Conservation (phyloP, 2,113 vertebrate genomes). For the Benitochromis conjunctus region DNA sequence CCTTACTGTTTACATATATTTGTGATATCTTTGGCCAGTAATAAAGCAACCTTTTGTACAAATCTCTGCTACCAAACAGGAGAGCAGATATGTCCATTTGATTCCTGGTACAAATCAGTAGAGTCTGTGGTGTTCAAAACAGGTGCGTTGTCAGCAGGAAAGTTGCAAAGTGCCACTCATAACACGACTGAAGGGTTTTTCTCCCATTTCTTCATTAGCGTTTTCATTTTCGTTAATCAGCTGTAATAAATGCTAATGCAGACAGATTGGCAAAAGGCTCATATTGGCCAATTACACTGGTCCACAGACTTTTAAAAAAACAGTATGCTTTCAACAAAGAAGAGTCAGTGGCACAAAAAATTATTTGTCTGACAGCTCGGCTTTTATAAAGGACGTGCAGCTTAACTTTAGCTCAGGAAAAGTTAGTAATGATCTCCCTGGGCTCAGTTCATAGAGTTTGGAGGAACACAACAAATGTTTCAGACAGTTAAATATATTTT, state of each 20-base stretch:
- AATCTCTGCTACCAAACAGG: background rate
- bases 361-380: background rate
- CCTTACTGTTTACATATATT: background rate
- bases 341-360: background rate
- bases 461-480: conserved; percentile 2
- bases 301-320: background rate
- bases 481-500: conserved; percentile 3
- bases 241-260: background rate
- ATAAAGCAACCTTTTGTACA: background rate
- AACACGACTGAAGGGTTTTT: background rate
- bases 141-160: background rate
- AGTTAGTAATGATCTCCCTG: background rate
- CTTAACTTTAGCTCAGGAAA: background rate
- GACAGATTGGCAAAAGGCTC: background rate
- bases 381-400: background rate
- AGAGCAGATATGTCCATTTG: background rate
- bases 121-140: background rate
- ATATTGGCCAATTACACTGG: background rate
- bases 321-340: background rate
- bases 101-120: background rate
- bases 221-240: background rate
- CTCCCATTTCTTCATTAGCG: background rate
- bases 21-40: background rate
- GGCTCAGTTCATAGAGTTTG: background rate
- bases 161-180: background rate